Evolutionary conservation across 1,140 invertebrate genomes (phyloP), one percentile per base, ranked within the genome.

Genomic region (Drosophila quadrilineata): DNA sequence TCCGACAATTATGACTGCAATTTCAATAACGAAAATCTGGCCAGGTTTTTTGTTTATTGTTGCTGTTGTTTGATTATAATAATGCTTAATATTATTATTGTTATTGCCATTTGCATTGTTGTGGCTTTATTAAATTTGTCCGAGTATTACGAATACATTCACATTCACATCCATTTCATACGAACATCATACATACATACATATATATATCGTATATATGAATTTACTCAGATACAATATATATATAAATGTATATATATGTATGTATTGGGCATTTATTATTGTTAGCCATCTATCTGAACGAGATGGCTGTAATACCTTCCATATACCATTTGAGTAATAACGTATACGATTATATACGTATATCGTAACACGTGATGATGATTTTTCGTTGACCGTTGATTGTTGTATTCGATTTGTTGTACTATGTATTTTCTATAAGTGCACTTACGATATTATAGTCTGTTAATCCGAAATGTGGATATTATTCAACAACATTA

Each of bases 1-100:
- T 64, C 40, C 59, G 35, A 63, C 69, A 76, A 82, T 77, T 82
- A 84, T 82, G 77, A 60, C 65, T n/a, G 64, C 66, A 76, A 84
- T 84, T 82, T 82, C 53, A 70, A 72, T 73, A 76, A 70, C 64
- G 48, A 70, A 72, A 82, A 66, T 59, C 60, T 50, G 29, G 8
- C 6, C 2, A 36, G 14, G n/a, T 16, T 40, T 17, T 50, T n/a
- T 52, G 29, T 71, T 54, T 52, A 35, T 52, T 68, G 46, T 52
- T 59, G 62, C 41, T 45, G 40, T 21, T 21, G 19, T 19, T 19
- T 36, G 36, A 8, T 49, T 36, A 26, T 60, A 45, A 59, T 43
- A 35, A 57, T 54, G 49, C 38, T 60, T 63, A 71, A 54, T 71
- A 71, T 66, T 46, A 58, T 67, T 71, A 76, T 56, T 65, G 45